Evolutionary conservation across 2,113 vertebrate genomes (phyloP), one percentile per base, ranked within the genome.

Genomic region (Callopanchax toddi): DNA sequence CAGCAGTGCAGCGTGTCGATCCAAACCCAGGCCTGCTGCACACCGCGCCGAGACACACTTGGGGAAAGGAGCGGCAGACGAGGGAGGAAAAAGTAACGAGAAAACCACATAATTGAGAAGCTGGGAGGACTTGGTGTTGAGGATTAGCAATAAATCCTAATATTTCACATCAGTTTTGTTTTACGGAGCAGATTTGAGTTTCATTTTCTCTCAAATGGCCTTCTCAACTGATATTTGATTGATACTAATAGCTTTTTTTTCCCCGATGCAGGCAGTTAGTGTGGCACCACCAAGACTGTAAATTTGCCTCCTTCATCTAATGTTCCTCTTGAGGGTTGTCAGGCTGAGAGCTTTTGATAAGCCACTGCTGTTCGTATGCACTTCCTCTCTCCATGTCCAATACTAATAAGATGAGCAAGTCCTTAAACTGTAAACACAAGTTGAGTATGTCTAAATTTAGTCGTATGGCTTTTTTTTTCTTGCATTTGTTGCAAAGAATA

Each of bases 1-100:
- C 70, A 90, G 87, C 88, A 83, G 89, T 71, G 87, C 79, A 76
- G 81, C 67, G 26, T 91, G 81, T 79, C 80, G 71, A 67, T 63
- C 76, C 76, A 68, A 51, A 73, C 66, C 70, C 6, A 26, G 63
- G 60, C 60, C 49, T 37, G 56, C 22, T 42, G 62, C 57, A 12
- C 8, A 1, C 44, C 6, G 37, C 20, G 26, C 10, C 36, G 55
- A 62, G 50, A 40, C 51, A 60, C 74, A 67, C 64, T 78, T 36
- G 55, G 55, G 63, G 36, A 37, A 72, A 56, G 45, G 4, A 74
- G 60, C 21, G 56, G 20, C 21, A 46, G 50, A 50, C 11, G 15
- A 18, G 51, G 62, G 49, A 48, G 39, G 44, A 44, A 34, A 36
- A 50, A 56, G 64, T 18, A 54, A 57, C 4, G 2, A 36, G 62